Evolutionary conservation across 92 coral and sea anemone genomes (phyloP).

Genomic region (Plumapathes pennacea): DNA sequence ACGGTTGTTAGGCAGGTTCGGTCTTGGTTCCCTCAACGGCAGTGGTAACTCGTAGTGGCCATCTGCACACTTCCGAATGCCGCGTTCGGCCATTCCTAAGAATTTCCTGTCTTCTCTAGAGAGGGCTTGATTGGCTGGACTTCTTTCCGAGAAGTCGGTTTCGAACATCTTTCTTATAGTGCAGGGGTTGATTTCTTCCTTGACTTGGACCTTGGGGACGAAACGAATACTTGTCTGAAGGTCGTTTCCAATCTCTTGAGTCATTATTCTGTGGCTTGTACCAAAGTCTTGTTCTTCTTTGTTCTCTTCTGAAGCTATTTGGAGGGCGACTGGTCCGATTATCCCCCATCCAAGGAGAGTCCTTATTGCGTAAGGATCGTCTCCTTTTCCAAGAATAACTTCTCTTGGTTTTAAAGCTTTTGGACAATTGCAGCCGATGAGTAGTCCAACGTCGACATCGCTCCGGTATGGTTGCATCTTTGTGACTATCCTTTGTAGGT

Average conservation of each 20-base stretch:
- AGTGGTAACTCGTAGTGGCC: conserved; percentile 55
- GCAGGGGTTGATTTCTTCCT: conserved; percentile 37
- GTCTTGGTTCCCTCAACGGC: conserved; percentile 21
- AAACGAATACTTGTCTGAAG: conserved; percentile 2
- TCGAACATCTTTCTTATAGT: conserved; percentile 40
- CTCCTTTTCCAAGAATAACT: conserved; percentile 13
- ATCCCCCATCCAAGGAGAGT: conserved; percentile 43
- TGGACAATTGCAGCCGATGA: conserved; percentile 15
- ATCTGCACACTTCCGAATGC: conserved; percentile 45
- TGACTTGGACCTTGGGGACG: neutral
- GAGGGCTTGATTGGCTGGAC: conserved; percentile 9
- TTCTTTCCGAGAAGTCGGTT: conserved; percentile 44
- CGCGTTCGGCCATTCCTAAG: conserved; percentile 14
- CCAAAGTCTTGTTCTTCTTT: too few relatives aligned
- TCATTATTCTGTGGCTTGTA: too few relatives aligned
- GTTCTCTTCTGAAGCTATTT: too few relatives aligned
- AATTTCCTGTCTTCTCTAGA: conserved; percentile 51
- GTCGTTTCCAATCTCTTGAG: too few relatives aligned
- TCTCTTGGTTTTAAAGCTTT: conserved; percentile 30
- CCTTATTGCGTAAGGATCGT: conserved; percentile 27
- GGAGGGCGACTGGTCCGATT: too few relatives aligned
- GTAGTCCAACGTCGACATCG: conserved; percentile 5
- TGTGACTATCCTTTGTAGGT: conserved; percentile 3
- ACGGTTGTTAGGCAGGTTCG: conserved; percentile 36
- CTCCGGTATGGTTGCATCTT: conserved; percentile 24